Evolutionary conservation across 2,888 invertebrate genomes (phyloP).

Genomic region (Lacanobia wlatinum): DNA sequence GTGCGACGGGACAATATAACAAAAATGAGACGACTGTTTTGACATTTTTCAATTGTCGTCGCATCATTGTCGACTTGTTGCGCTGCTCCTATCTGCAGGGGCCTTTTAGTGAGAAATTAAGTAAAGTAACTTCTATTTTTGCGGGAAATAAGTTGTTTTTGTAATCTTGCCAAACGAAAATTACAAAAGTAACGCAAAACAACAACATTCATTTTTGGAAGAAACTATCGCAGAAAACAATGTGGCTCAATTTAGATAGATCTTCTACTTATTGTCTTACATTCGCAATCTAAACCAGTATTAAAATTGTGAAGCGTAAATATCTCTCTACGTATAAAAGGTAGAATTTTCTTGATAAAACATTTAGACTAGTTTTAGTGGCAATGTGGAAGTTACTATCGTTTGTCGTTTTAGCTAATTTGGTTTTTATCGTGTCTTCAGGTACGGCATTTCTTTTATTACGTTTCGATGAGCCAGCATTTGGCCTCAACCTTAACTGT

Average conservation of each 20-base stretch:
- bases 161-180: not conserved
- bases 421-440: conserved; percentile 13
- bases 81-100: not conserved
- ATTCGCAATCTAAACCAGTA: conserved; percentile 28
- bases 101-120: not conserved
- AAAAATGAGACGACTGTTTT: too few species aligned
- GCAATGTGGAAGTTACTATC: conserved; percentile 59
- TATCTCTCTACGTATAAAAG: conserved; percentile 32
- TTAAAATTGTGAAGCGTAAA: conserved; percentile 5
- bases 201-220: not conserved
- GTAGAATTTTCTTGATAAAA: not conserved
- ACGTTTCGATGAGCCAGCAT: not conserved
- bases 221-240: not conserved
- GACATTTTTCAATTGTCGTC: not conserved
- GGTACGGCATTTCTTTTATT: conserved; percentile 23
- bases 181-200: not conserved
- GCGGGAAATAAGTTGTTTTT: not conserved
- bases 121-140: not conserved
- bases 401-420: conserved; percentile 34
- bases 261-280: not conserved
- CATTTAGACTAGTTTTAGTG: conserved; percentile 22
- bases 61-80: not conserved
- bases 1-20: too few species aligned
- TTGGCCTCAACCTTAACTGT: not conserved
- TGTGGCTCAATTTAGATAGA: not conserved